Evolutionary conservation across 1,140 invertebrate genomes (phyloP).

Genomic region (Saccostrea glomerata): DNA sequence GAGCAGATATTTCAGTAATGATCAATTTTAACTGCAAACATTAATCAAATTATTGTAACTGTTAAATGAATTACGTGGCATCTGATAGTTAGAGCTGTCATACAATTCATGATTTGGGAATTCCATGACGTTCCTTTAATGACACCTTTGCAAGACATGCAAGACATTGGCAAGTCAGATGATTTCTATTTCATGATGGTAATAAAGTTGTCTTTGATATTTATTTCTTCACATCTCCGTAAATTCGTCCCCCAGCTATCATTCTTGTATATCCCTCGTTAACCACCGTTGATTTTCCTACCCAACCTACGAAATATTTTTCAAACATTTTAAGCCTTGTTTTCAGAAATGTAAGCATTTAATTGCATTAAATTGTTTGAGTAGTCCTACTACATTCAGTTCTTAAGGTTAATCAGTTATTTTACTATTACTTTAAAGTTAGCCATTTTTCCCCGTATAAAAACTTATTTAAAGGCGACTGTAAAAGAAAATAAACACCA

Average conservation of each 20-base stretch:
- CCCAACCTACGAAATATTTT: neutral
- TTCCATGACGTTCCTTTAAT: neutral
- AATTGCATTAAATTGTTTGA: too few relatives aligned
- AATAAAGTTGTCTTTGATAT: constrained; percentile 13
- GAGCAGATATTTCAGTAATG: neutral
- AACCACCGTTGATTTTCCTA: neutral
- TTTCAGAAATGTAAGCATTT: too few relatives aligned
- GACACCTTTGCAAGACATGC: neutral
- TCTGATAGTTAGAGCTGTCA: neutral
- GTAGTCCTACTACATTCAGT: too few relatives aligned
- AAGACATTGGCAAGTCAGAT: neutral
- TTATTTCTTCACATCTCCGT: neutral
- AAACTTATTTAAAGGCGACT: neutral
- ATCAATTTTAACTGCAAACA: constrained; percentile 16
- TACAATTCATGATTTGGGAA: constrained; percentile 25
- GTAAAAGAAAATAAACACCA: neutral
- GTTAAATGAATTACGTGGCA: constrained; percentile 21
- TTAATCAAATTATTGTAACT: constrained; percentile 30
- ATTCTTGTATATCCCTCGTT: neutral
- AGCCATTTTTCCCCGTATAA: neutral
- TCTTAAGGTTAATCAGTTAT: too few relatives aligned
- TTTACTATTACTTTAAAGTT: too few relatives aligned
- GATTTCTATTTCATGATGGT: neutral
- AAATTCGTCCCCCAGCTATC: neutral
- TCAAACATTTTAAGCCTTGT: too few relatives aligned